Conservation (phyloP, 92 coral and sea anemone genomes). For the Siderastrea siderea region DNA sequence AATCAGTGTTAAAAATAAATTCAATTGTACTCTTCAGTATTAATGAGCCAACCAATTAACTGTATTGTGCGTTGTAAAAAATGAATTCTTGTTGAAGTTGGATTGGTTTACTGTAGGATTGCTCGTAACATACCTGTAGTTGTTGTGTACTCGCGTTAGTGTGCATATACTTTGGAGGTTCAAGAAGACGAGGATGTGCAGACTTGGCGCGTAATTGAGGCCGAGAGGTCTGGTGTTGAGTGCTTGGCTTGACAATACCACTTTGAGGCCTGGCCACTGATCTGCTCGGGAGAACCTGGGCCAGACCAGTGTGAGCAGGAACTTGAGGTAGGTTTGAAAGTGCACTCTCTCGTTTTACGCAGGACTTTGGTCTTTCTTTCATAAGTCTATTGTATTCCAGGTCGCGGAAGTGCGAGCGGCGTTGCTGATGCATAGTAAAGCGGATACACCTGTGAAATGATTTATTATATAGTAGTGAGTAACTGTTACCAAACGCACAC, state of each 20-base stretch:
- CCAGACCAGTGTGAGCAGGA: constrained; percentile 68
- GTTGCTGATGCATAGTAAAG: constrained; percentile 90
- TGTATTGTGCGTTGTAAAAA: not conserved
- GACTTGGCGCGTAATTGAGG: constrained; percentile 90
- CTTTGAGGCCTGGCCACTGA: constrained; percentile 78
- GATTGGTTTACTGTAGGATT: not conserved
- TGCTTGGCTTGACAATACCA: constrained; percentile 33
- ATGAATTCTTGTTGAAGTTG: not conserved
- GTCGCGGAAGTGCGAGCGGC: constrained; percentile 19
- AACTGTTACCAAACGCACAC: not conserved
- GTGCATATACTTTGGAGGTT: constrained; percentile 75
- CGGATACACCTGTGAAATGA: constrained; percentile 86
- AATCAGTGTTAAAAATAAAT: too few relatives aligned
- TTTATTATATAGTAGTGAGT: too few relatives aligned
- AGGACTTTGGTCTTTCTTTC: constrained; percentile 64
- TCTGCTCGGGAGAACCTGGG: constrained; percentile 58
- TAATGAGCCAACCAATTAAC: not conserved
- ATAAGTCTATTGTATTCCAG: constrained; percentile 61
- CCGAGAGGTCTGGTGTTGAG: constrained; percentile 74
- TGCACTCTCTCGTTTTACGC: constrained; percentile 55
- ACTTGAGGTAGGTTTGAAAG: constrained; percentile 72
- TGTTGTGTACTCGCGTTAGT: constrained; percentile 93
- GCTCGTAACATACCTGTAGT: constrained; percentile 72
- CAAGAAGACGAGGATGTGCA: constrained; percentile 90
- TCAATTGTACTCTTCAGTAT: not conserved